Conservation (phyloP, 1,140 invertebrate species). For the Aphelinus certus region DNA sequence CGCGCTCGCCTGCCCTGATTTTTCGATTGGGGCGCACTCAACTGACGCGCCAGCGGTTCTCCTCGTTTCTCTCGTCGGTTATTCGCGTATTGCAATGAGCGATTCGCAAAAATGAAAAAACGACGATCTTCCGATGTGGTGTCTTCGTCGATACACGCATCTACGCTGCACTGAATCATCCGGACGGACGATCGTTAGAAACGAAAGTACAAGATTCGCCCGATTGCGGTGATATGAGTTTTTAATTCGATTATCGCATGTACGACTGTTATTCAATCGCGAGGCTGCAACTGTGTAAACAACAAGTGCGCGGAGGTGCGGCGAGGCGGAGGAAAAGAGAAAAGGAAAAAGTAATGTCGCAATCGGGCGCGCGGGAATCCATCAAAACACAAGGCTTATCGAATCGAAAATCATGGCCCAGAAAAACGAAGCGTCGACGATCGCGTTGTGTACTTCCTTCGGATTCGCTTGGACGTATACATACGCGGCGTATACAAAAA, state of each 20-base stretch:
- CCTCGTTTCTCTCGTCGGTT: neutral
- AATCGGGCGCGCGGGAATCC: too few species aligned
- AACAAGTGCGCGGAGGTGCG: too few species aligned
- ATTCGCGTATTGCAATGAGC: too few species aligned
- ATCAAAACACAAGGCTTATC: too few species aligned
- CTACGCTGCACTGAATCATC: neutral
- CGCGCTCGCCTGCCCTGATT: constrained; percentile 25
- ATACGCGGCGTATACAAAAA: neutral
- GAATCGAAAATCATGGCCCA: too few species aligned
- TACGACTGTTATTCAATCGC: too few species aligned
- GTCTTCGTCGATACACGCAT: neutral
- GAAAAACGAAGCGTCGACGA: neutral
- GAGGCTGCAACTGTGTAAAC: too few species aligned
- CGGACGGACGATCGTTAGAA: neutral
- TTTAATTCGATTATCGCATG: too few species aligned
- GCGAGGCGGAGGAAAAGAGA: too few species aligned
- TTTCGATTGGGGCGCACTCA: constrained; percentile 11
- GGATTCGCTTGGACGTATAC: neutral
- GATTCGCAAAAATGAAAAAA: too few species aligned
- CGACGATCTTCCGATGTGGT: too few species aligned
- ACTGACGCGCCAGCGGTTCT: constrained; percentile 8
- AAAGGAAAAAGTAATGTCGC: too few species aligned
- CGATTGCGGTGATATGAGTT: neutral
- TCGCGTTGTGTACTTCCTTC: neutral
- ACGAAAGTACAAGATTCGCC: neutral